A percentile compares a stretch with the other conserved stretches of the same genome.
Evolutionary conservation across 2,888 invertebrate species (phyloP).

Genomic region (Drosophila siamana): DNA sequence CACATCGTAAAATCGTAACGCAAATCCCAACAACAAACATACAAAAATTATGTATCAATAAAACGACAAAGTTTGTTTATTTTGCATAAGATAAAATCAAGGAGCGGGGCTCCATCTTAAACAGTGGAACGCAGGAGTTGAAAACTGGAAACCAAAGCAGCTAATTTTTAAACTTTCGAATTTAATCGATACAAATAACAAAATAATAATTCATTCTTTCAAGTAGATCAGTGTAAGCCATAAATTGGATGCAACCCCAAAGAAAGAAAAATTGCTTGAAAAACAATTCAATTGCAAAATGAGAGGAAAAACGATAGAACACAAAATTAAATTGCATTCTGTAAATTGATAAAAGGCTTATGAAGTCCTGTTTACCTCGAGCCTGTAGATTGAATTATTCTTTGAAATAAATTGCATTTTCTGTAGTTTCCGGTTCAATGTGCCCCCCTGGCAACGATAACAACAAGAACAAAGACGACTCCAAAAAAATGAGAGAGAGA

Average conservation of each 20-base stretch:
- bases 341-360: conserved; percentile 2
- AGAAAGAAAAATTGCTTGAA: background rate
- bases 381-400: conserved; percentile 31
- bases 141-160: background rate
- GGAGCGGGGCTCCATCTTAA: no score
- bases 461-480: conserved; percentile 25
- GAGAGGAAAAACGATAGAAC: background rate
- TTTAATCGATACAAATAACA: background rate
- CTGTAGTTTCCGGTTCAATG: conserved; percentile 58
- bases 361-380: background rate
- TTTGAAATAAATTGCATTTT: conserved; percentile 55
- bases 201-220: no score
- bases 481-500: background rate
- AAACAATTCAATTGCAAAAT: background rate
- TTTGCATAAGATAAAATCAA: conserved; percentile 27
- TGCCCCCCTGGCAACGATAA: conserved; percentile 50
- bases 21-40: conserved; percentile 52
- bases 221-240: background rate
- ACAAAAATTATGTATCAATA: conserved; percentile 42
- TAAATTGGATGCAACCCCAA: background rate
- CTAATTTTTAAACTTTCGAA: background rate
- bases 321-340: conserved; percentile 15
- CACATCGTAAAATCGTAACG: conserved; percentile 42
- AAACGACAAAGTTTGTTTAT: conserved; percentile 44
- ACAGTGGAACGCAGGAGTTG: conserved; percentile 5